These are phyloP conservation scores for Marronus borbonicus DNA, from an alignment of 2,888 invertebrate species.

Conservation along the genomic window DNA sequence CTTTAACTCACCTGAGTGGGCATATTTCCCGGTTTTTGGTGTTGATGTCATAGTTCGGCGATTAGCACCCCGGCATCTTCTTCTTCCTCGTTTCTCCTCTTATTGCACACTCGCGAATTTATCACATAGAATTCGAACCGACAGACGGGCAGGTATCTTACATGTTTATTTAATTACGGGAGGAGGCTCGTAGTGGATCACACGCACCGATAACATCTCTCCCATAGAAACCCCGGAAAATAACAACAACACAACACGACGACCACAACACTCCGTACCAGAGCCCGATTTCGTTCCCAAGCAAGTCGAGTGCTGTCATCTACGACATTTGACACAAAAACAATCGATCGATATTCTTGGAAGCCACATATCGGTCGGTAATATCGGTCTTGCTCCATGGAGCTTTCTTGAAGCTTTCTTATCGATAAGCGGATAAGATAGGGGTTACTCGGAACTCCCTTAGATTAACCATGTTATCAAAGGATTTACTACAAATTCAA, in stretches of 20 bases:
- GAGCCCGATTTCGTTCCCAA: slow-evolving; percentile 3
- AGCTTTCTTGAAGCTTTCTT: not conserved
- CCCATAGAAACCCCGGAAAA: slow-evolving; percentile 31
- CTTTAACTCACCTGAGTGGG: slow-evolving; percentile 66
- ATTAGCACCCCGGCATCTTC: slow-evolving; percentile 51
- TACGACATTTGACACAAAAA: slow-evolving; percentile 60
- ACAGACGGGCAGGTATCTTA: not conserved
- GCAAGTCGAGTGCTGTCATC: slow-evolving; percentile 59
- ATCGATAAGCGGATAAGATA: slow-evolving; percentile 33
- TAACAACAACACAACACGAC: slow-evolving; percentile 15
- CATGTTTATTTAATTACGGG: slow-evolving; percentile 49
- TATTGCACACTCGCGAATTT: slow-evolving; percentile 29
- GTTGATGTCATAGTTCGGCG: slow-evolving; percentile 69
- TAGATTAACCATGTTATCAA: too few relatives aligned
- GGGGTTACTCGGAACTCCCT: not conserved
- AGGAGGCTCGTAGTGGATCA: slow-evolving; percentile 17
- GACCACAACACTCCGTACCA: slow-evolving; percentile 41
- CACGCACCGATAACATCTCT: slow-evolving; percentile 32
- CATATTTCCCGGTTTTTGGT: slow-evolving; percentile 70
- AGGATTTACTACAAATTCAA: too few relatives aligned
- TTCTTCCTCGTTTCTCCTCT: not conserved
- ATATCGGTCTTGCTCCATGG: slow-evolving; percentile 14
- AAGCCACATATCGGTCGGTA: slow-evolving; percentile 43
- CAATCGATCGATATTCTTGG: slow-evolving; percentile 56
- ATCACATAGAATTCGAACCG: not conserved